Evolutionary conservation across 2,113 vertebrate genomes (phyloP).

Genomic region (Labrus mixtus): DNA sequence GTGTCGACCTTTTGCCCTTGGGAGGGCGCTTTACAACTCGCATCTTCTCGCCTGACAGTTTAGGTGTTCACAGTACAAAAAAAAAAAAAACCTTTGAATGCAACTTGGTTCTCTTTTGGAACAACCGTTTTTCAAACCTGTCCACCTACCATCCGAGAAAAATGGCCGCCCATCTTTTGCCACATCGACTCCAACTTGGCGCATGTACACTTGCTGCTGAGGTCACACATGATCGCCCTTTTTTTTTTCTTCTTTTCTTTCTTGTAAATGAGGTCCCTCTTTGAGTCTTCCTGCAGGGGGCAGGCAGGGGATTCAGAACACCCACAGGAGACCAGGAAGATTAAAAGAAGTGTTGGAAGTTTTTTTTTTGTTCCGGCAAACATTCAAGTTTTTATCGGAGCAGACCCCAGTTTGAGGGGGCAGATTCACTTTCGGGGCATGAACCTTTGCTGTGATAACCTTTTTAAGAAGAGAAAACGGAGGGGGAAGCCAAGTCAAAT

Average conservation of each 20-base stretch:
- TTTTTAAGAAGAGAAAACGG: conserved; percentile 34
- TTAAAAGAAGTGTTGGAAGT: conserved; percentile 42
- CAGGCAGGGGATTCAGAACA: conserved; percentile 31
- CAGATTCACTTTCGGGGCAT: conserved; percentile 38
- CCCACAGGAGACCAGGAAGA: conserved; percentile 46
- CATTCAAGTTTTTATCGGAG: conserved; percentile 28
- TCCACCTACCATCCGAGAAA: neutral
- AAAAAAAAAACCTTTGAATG: conserved; percentile 23
- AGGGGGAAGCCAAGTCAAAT: conserved; percentile 36
- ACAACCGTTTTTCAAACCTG: conserved; percentile 3
- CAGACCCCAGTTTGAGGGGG: conserved; percentile 35
- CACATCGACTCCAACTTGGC: neutral
- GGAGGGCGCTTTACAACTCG: neutral
- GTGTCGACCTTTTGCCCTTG: conserved; percentile 22
- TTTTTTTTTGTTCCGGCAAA: conserved; percentile 3
- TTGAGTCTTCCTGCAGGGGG: conserved; percentile 27
- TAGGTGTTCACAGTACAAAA: neutral
- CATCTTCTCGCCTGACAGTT: conserved; percentile 15
- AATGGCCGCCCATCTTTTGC: neutral
- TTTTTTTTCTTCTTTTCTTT: conserved; percentile 41
- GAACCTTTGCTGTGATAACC: conserved; percentile 33
- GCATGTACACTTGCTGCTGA: conserved; percentile 1
- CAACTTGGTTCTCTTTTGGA: neutral
- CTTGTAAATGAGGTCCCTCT: conserved; percentile 49
- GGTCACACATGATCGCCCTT: conserved; percentile 45